Evolutionary conservation across 2,888 invertebrate genomes (phyloP).

Genomic region (Drosophila mayaguana): DNA sequence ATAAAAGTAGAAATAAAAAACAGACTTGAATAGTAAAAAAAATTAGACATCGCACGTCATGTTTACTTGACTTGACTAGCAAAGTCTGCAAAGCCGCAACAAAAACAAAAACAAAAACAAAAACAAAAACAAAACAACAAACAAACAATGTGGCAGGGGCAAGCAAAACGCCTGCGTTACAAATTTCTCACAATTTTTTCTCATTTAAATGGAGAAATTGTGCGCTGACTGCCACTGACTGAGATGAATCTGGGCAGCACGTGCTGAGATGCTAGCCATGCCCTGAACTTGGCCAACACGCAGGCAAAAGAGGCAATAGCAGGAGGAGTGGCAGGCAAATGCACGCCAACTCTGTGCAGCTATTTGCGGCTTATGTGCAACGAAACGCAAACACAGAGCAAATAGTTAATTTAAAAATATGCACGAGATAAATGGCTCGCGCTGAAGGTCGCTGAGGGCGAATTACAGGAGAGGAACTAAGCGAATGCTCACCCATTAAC

Average conservation of each 20-base stretch:
- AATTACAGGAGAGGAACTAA: background rate
- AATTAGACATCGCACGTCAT: slow-evolving; percentile 75
- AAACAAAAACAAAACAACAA: slow-evolving; percentile 20
- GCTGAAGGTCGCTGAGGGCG: slow-evolving; percentile 37
- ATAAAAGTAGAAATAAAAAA: slow-evolving; percentile 12
- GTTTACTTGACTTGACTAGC: slow-evolving; percentile 77
- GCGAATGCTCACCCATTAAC: background rate
- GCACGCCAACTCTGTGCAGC: slow-evolving; percentile 44
- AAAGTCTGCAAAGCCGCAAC: slow-evolving; percentile 35
- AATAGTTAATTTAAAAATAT: slow-evolving; percentile 22
- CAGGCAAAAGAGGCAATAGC: background rate
- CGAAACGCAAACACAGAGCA: slow-evolving; percentile 23
- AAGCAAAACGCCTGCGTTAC: slow-evolving; percentile 72
- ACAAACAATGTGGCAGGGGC: slow-evolving; percentile 1
- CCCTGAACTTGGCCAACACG: slow-evolving; percentile 47
- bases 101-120: slow-evolving; percentile 25
- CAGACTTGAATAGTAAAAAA: slow-evolving; percentile 41
- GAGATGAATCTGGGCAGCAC: slow-evolving; percentile 76
- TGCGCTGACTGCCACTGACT: slow-evolving; percentile 67
- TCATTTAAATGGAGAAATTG: slow-evolving; percentile 78
- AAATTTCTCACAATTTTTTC: slow-evolving; percentile 75
- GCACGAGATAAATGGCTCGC: slow-evolving; percentile 9
- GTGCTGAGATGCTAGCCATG: slow-evolving; percentile 54
- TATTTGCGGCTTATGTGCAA: slow-evolving; percentile 55
- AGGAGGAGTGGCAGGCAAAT: background rate